Conservation (phyloP, 2,888 invertebrate genomes). For the Caenorhabditis angaria region DNA sequence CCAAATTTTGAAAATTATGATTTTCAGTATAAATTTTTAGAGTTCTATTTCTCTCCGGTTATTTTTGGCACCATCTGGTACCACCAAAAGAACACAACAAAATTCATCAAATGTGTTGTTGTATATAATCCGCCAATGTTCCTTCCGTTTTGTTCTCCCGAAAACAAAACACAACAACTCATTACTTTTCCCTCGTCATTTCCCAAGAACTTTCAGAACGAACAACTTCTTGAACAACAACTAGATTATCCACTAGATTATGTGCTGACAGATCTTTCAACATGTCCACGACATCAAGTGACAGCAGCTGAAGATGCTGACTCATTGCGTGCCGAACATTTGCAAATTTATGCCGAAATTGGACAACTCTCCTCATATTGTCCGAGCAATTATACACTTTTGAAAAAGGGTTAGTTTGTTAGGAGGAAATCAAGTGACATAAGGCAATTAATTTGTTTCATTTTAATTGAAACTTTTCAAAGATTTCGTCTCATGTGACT, state of each 20-base stretch:
- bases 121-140: no score
- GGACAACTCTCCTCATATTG: conserved; percentile 59
- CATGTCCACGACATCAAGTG: conserved; percentile 27
- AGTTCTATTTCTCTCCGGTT: no score
- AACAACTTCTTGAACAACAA: conserved; percentile 47
- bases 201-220: conserved; percentile 32
- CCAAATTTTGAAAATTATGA: no score
- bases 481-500: no score
- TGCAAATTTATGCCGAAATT: conserved; percentile 52
- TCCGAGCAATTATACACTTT: conserved; percentile 49
- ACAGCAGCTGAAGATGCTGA: conserved; percentile 28
- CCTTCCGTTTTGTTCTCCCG: neutral
- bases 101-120: no score
- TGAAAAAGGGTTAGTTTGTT: conserved; percentile 42
- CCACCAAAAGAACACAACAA: no score
- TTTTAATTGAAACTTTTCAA: no score
- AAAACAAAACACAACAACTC: neutral
- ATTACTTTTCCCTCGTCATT: neutral
- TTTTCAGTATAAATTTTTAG: no score
- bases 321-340: conserved; percentile 28
- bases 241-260: conserved; percentile 47
- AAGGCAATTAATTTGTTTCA: no score
- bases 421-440: no score
- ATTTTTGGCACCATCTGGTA: no score
- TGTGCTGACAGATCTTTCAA: conserved; percentile 28